phyloP scores from a whole-genome alignment of 1,140 invertebrate species.

The Aphelenchoides besseyi region DNA sequence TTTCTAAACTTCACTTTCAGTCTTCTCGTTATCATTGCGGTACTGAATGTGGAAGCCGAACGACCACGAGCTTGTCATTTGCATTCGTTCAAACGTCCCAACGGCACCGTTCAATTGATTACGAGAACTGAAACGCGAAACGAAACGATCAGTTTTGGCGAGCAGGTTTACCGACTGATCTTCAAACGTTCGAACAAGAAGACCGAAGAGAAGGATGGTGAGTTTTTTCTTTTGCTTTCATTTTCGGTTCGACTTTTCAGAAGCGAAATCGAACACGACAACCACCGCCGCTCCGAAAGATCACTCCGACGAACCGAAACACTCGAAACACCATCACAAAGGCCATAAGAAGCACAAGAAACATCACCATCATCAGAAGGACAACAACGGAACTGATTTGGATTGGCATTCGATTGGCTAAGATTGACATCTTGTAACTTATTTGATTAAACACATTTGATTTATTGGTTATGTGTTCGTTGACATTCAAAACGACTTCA shows the following conservation, averaged over 20 bases:
- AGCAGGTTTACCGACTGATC: background rate
- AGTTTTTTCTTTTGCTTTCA: background rate
- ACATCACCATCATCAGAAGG: background rate
- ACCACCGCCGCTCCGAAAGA: background rate
- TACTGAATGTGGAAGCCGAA: background rate
- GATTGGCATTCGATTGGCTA: background rate
- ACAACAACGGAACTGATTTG: background rate
- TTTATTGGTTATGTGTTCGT: too few species aligned
- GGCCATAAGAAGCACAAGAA: background rate
- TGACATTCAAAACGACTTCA: too few species aligned
- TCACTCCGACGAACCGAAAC: background rate
- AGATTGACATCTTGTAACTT: too few species aligned
- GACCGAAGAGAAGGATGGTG: background rate
- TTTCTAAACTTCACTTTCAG: background rate
- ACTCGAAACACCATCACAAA: background rate
- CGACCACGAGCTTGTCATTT: background rate
- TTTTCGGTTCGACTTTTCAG: too few species aligned
- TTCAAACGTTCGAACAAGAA: background rate
- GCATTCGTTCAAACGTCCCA: background rate
- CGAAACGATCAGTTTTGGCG: background rate
- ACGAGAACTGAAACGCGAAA: background rate
- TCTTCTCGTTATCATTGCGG: background rate
- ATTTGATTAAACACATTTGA: background rate
- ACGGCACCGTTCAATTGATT: background rate
- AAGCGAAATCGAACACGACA: background rate